A percentile compares a stretch with the other conserved stretches of the same genome.
Conservation (phyloP, 1,140 invertebrate species). For the Rhysida immarginata region DNA sequence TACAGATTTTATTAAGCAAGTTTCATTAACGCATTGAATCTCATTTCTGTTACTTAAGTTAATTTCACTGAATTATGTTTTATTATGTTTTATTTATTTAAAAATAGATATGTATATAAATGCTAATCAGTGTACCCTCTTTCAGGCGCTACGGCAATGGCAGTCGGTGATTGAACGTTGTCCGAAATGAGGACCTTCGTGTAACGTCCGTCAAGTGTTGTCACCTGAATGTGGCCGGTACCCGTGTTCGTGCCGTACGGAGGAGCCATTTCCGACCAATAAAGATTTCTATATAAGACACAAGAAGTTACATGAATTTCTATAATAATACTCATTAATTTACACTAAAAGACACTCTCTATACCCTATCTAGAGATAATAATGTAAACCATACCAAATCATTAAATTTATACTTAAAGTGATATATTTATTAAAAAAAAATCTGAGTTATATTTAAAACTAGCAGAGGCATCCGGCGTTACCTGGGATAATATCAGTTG, state of each 20-base stretch:
- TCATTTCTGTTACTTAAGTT: too few species aligned
- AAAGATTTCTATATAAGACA: not conserved
- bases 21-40: too few species aligned
- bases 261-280: not conserved
- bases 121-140: slow-evolving; percentile 24
- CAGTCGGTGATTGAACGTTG: slow-evolving; percentile 60
- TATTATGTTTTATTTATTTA: not conserved
- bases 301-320: not conserved
- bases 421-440: not conserved
- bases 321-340: not conserved
- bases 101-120: not conserved
- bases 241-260: not conserved
- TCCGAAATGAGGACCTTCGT: slow-evolving; percentile 48
- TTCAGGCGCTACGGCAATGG: slow-evolving; percentile 74
- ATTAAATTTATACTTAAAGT: not conserved
- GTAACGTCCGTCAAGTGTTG: slow-evolving; percentile 79
- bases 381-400: not conserved
- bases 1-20: too few species aligned
- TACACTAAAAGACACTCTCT: too few species aligned
- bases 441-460: not conserved
- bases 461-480: too few species aligned
- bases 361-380: too few species aligned
- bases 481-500: too few species aligned
- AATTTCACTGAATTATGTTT: not conserved
- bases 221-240: slow-evolving; percentile 50